Evolutionary conservation across 2,797 vertebrate species (phyloP).

Genomic region (Phataginus tricuspis): DNA sequence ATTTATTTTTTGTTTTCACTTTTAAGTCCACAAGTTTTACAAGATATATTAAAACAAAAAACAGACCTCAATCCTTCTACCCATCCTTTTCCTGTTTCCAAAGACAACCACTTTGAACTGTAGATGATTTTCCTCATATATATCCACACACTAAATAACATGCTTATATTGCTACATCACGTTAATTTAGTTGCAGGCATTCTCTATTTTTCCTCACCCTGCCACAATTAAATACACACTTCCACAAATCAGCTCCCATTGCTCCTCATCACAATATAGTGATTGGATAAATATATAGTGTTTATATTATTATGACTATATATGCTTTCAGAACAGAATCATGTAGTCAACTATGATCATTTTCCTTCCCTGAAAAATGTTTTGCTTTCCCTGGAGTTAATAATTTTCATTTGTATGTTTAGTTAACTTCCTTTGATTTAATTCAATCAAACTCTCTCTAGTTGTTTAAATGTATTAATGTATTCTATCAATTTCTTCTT

Average conservation of each 20-base stretch:
- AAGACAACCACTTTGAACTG: not conserved
- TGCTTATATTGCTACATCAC: not conserved
- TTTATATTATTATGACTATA: not conserved
- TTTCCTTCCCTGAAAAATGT: not conserved
- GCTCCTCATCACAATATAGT: not conserved
- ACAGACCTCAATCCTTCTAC: not conserved
- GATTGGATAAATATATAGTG: not conserved
- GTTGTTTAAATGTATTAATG: not conserved
- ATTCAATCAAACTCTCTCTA: not conserved
- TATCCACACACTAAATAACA: not conserved
- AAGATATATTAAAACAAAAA: not conserved
- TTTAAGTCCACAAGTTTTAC: constrained; percentile 1
- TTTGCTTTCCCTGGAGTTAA: not conserved
- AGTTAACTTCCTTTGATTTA: constrained; percentile 12
- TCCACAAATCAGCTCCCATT: not conserved
- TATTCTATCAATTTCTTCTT: not conserved
- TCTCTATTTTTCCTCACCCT: not conserved
- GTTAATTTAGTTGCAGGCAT: not conserved
- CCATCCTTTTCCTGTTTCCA: not conserved
- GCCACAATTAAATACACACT: not conserved
- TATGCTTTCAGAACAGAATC: not conserved
- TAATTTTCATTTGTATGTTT: not conserved
- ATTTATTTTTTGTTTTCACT: not conserved
- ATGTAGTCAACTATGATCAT: not conserved
- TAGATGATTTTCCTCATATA: not conserved